Conservation (phyloP, 2,888 invertebrate species). For the Mesochorus sp. region DNA sequence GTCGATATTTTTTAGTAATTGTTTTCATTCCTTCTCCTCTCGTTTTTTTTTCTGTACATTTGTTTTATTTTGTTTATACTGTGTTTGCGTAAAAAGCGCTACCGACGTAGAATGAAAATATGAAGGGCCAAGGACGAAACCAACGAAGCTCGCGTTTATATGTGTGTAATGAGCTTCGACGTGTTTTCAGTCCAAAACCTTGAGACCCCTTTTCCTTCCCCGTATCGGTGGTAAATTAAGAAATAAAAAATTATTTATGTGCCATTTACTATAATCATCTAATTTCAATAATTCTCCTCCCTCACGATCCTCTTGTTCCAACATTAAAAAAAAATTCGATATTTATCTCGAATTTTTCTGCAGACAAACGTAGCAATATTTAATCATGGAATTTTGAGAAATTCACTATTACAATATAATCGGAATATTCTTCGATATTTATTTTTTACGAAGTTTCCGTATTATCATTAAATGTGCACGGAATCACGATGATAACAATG, state of each 20-base stretch:
- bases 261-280: conserved; percentile 76
- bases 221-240: conserved; percentile 60
- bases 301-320: conserved; percentile 54
- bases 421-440: no score
- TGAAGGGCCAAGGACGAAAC: not conserved
- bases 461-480: no score
- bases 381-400: no score
- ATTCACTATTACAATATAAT: no score
- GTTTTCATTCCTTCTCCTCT: conserved; percentile 6
- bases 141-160: conserved; percentile 25
- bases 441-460: no score
- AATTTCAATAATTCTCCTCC: conserved; percentile 70
- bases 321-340: not conserved
- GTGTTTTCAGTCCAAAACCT: conserved; percentile 4
- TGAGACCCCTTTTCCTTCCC: conserved; percentile 9
- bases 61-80: conserved; percentile 44
- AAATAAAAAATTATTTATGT: conserved; percentile 77
- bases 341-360: not conserved
- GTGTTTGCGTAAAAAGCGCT: conserved; percentile 51
- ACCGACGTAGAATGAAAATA: conserved; percentile 52
- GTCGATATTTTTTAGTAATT: conserved; percentile 45
- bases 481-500: no score
- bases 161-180: conserved; percentile 30
- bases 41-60: conserved; percentile 48
- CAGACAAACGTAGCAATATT: no score